Evolutionary conservation across 1,140 invertebrate genomes (phyloP).

Genomic region (Drosophila santomea): DNA sequence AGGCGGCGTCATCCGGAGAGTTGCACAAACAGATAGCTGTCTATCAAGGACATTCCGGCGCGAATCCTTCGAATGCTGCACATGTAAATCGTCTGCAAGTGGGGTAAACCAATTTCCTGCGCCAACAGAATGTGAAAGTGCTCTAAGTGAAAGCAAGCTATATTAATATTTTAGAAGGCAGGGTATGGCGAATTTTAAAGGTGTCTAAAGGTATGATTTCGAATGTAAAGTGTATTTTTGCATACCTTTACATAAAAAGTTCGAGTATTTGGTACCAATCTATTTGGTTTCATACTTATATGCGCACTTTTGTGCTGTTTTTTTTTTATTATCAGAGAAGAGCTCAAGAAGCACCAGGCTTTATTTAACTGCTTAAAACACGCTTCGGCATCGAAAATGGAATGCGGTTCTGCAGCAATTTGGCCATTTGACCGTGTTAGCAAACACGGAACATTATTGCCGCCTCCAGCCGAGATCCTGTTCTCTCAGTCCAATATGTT

Average conservation of each 20-base stretch:
- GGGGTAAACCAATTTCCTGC: slow-evolving; percentile 11
- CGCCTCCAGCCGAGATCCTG: slow-evolving; percentile 50
- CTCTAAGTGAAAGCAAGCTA: not conserved
- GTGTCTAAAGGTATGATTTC: too few species aligned
- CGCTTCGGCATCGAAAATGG: not conserved
- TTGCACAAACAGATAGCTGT: slow-evolving; percentile 47
- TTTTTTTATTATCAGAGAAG: not conserved
- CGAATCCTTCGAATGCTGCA: slow-evolving; percentile 12
- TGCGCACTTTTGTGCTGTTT: too few species aligned
- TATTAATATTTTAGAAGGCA: not conserved
- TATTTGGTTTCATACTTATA: too few species aligned
- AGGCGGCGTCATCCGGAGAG: slow-evolving; percentile 11
- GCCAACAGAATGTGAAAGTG: not conserved
- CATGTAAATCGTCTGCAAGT: slow-evolving; percentile 29
- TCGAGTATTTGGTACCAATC: too few species aligned
- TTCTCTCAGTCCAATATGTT: slow-evolving; percentile 54
- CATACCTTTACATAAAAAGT: too few species aligned
- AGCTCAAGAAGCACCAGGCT: not conserved
- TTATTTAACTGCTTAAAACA: slow-evolving; percentile 6
- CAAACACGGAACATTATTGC: slow-evolving; percentile 68
- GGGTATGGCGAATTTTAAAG: too few species aligned
- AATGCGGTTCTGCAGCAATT: slow-evolving; percentile 25
- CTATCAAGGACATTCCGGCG: slow-evolving; percentile 45
- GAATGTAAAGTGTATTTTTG: not conserved
- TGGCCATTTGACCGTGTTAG: slow-evolving; percentile 22